phyloP scores from a whole-genome alignment of 2,888 invertebrate species.

The Diloba caeruleocephala region DNA sequence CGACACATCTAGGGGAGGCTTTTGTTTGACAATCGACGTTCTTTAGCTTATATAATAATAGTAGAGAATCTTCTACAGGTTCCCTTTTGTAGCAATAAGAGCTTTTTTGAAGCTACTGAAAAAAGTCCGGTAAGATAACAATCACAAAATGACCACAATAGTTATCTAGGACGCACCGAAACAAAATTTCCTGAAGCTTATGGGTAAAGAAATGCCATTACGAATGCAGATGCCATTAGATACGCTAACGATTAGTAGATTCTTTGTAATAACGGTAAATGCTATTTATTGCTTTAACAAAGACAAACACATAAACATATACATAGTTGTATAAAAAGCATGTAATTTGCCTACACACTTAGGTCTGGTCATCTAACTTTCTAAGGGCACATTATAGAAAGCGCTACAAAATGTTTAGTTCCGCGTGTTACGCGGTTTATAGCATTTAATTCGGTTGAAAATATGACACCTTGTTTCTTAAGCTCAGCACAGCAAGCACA shows the following conservation, averaged over 20 bases:
- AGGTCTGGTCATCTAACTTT: conserved; percentile 24
- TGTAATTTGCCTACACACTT: conserved; percentile 14
- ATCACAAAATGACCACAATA: conserved; percentile 9
- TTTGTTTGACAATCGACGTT: no score
- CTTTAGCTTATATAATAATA: no score
- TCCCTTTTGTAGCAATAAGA: not conserved
- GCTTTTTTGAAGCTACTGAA: conserved; percentile 4
- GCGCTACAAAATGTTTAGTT: conserved; percentile 23
- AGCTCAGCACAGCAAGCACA: conserved; percentile 2
- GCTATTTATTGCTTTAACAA: conserved; percentile 28
- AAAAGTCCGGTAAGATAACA: not conserved
- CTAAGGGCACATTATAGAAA: conserved; percentile 37
- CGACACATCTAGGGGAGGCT: no score
- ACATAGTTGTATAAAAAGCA: conserved; percentile 11
- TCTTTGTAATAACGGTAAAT: conserved; percentile 50
- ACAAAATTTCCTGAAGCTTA: conserved; percentile 40
- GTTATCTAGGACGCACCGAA: conserved; percentile 43
- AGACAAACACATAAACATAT: conserved; percentile 23
- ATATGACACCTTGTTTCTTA: conserved; percentile 9
- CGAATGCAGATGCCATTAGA: conserved; percentile 46
- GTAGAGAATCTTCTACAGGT: no score
- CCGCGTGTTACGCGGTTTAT: conserved; percentile 11
- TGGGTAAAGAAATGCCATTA: conserved; percentile 44
- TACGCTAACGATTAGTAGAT: conserved; percentile 47
- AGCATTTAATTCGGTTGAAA: conserved; percentile 9